Conservation (phyloP, 2,113 vertebrate genomes). For the Naja naja region DNA sequence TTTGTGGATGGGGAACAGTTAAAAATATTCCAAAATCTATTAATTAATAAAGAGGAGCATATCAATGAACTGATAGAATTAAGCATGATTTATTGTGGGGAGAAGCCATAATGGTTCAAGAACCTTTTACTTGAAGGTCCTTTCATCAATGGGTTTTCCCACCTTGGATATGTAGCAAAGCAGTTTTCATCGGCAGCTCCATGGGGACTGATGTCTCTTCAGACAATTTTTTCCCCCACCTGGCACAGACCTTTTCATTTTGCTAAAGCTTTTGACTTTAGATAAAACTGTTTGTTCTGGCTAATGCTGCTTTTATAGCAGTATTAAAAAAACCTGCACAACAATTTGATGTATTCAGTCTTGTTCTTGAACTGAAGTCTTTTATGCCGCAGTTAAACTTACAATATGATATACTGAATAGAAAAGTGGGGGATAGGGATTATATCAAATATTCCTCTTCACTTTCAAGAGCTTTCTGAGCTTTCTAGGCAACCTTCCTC, state of each 20-base stretch:
- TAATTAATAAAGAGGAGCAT: not conserved
- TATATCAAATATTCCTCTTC: not conserved
- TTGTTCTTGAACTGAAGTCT: not conserved
- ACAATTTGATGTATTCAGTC: not conserved
- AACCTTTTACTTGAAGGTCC: not conserved
- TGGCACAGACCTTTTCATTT: not conserved
- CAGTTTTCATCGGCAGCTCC: not conserved
- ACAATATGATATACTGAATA: not conserved
- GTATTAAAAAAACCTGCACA: not conserved
- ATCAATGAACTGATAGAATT: not conserved
- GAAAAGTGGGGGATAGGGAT: not conserved
- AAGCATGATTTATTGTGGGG: not conserved
- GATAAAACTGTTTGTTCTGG: not conserved
- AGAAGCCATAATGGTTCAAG: not conserved
- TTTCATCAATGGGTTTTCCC: not conserved
- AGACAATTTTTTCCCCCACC: not conserved
- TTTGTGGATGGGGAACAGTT: not conserved
- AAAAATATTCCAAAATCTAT: not conserved
- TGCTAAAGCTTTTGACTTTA: not conserved
- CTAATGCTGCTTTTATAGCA: not conserved
- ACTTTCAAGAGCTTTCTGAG: not conserved
- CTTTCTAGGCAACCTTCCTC: not conserved
- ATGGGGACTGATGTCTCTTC: not conserved
- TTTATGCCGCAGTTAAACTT: not conserved
- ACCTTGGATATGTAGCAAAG: not conserved